A percentile compares a stretch with the other conserved stretches of the same genome.
Evolutionary conservation across 2,888 invertebrate genomes (phyloP).

Genomic region (Stenichneumon culpator): DNA sequence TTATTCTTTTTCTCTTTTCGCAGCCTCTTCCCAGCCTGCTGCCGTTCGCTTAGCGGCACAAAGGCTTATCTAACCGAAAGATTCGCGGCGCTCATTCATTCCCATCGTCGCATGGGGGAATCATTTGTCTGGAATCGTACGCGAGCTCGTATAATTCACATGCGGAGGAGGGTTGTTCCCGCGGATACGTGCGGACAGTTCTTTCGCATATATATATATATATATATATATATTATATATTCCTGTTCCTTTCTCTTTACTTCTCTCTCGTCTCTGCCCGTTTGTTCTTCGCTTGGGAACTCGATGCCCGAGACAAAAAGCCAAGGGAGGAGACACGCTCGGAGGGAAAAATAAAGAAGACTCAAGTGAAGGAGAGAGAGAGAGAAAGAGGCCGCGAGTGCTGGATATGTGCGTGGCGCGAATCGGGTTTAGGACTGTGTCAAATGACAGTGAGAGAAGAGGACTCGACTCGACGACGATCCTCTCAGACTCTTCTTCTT

Average conservation of each 20-base stretch:
- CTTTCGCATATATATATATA: constrained; percentile 48
- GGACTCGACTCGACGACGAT: constrained; percentile 60
- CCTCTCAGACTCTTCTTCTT: constrained; percentile 49
- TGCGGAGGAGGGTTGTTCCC: constrained; percentile 52
- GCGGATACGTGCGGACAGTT: constrained; percentile 62
- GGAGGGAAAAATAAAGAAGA: constrained; percentile 62
- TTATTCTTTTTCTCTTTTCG: constrained; percentile 26
- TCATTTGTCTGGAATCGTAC: constrained; percentile 64
- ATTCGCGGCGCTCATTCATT: constrained; percentile 80
- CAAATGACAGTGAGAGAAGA: constrained; percentile 81
- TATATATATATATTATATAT: constrained; percentile 33
- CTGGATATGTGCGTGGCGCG: constrained; percentile 78
- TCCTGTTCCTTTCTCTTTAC: constrained; percentile 59
- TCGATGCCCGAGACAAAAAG: constrained; percentile 80
- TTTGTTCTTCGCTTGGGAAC: constrained; percentile 83
- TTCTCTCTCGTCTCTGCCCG: constrained; percentile 64
- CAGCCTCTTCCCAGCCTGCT: constrained; percentile 64
- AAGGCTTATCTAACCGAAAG: constrained; percentile 82
- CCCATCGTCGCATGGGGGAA: constrained; percentile 74
- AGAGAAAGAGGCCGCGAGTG: constrained; percentile 16
- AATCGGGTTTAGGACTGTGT: constrained; percentile 84
- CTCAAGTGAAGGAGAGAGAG: constrained; percentile 20
- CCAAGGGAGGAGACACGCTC: constrained; percentile 69
- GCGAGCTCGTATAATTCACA: constrained; percentile 36
- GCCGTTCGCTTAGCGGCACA: constrained; percentile 67